Evolutionary conservation across 2,888 invertebrate species (phyloP).

Genomic region (Xanthostigma xanthostigma): DNA sequence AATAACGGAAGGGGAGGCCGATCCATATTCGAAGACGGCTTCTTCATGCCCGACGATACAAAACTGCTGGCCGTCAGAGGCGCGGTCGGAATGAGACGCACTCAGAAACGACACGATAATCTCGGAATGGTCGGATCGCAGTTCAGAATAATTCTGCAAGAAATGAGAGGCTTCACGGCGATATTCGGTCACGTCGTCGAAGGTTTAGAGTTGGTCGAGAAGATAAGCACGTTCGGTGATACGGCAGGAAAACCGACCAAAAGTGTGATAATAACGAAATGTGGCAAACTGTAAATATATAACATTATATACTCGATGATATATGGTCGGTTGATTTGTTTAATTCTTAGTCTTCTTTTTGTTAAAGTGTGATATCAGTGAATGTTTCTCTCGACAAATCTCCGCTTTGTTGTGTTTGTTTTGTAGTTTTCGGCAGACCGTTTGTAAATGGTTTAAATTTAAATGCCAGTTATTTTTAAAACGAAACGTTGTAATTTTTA

Average conservation of each 20-base stretch:
- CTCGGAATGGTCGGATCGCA: constrained; percentile 73
- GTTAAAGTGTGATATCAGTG: no score
- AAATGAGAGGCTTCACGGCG: constrained; percentile 70
- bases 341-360: no score
- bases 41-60: constrained; percentile 70
- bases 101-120: constrained; percentile 65
- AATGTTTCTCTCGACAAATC: no score
- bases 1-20: constrained; percentile 70
- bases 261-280: constrained; percentile 55
- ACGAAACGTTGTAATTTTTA: no score
- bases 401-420: no score
- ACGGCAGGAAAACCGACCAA: constrained; percentile 63
- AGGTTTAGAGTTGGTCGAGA: constrained; percentile 62
- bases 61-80: constrained; percentile 60
- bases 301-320: not conserved
- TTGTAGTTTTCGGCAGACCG: no score
- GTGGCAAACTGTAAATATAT: constrained; percentile 47
- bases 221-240: constrained; percentile 62
- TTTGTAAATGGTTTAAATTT: no score
- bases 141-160: constrained; percentile 65
- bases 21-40: constrained; percentile 59
- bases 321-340: no score
- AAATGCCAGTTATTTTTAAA: no score
- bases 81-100: constrained; percentile 67
- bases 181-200: constrained; percentile 71